Evolutionary conservation across 2,888 invertebrate species (phyloP), one percentile per base, ranked within the genome.

Genomic region (Mongoloraphidia duomilia): DNA sequence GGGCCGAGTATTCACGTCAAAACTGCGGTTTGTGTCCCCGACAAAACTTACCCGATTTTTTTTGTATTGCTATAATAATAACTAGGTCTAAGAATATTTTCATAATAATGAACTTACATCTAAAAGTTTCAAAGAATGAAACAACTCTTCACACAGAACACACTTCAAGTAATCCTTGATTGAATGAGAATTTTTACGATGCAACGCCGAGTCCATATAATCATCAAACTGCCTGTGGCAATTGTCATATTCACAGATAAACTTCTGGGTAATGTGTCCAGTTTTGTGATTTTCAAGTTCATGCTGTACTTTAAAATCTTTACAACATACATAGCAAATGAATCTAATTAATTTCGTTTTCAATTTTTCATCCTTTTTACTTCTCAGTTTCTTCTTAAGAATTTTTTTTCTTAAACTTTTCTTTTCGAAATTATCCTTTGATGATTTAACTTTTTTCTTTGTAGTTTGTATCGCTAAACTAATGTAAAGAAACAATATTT

Each of bases 151-250:
- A 41, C 47, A 47, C 35, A 41, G 33, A 8, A 37, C 34, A 12
- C 47, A 47, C 13, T 47, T 35, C 37, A 47, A 47, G 41, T 34
- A 47, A 41, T 47, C 41, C 17, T 36, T 26, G 9, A 47, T 40
- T 40, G 40, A 12, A 34, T 47, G 47, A 13, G 34, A 40, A 41
- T 47, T 40, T 39, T 41, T 47, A 34, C 37, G 40, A 33, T 47
- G 47, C 34, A 47, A 33, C 12, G 41, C 35, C 34, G 35, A 47
- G 13, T 12, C 12, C 14, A 17, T 39, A 17, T 41, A 47, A 41
- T 47, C 41, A 11, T n/a, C 37, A 47, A 41, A 47, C 41, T 47
- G 40, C 11, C 34, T 26, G 41, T 47, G 41, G 41, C 47, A 47
- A 37, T 40, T 35, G 12, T 41, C 47, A 9, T 40, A 14, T 41